Percentiles rank a stretch among this genome's conserved stretches.
Evolutionary conservation across 2,797 vertebrate genomes (phyloP).

Genomic region (Clarias laeviceps): DNA sequence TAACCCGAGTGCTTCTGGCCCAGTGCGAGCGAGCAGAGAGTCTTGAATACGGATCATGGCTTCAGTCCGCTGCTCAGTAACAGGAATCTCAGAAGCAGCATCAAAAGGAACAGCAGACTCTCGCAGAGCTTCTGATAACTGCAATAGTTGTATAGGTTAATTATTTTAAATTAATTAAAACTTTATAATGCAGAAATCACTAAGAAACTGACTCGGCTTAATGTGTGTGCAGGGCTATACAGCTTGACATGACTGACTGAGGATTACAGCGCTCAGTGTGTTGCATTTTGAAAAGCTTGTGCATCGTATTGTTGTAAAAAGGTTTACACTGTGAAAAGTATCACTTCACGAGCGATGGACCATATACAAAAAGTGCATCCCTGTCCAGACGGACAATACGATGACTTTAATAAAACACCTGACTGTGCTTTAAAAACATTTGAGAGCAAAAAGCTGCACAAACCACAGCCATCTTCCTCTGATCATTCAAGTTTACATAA

Average conservation of each 20-base stretch:
- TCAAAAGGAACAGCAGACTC: conserved; percentile 85
- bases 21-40: conserved; percentile 71
- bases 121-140: conserved; percentile 71
- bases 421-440: no score
- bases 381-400: no score
- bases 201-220: neutral
- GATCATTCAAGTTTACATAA: no score
- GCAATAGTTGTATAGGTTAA: conserved; percentile 11
- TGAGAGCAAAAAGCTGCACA: no score
- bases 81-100: conserved; percentile 84
- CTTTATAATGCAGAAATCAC: neutral
- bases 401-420: no score
- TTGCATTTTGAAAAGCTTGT: no score
- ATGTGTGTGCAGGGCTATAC: neutral
- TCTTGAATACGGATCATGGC: conserved; percentile 88
- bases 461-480: no score
- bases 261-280: no score
- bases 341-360: no score
- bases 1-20: conserved; percentile 80
- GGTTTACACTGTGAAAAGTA: no score
- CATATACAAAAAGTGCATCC: no score
- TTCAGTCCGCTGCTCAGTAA: conserved; percentile 86
- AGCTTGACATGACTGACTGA: neutral
- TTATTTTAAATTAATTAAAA: neutral
- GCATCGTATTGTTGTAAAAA: no score